Evolutionary conservation across 2,888 invertebrate genomes (phyloP), one percentile per base, ranked within the genome.

Genomic region (Lithophane leautieri): DNA sequence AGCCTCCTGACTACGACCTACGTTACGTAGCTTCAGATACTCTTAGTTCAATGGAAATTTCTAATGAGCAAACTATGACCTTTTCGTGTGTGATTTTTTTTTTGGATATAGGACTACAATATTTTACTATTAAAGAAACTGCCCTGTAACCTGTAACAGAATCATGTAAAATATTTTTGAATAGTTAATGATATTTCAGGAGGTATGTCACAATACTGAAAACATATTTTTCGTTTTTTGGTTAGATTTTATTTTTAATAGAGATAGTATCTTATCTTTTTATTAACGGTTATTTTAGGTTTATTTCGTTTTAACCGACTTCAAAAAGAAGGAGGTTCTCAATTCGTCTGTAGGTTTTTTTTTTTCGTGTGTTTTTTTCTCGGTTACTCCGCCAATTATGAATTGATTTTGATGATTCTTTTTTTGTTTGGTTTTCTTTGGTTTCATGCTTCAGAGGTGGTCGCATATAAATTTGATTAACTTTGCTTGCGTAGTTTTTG

Each of bases 1-100:
- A 73, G 71, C 82, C 79, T 79, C 79, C 78, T 84, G 81, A 79
- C 70, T 78, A 83, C 78, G 76, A 69, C 69, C 73, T 73, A 73
- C 76, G 52, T 73, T 73, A 61, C 67, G 52, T 78, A 78, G 65
- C 25, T 60, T 63, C n/a, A 70, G 47, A 50, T 70, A 66, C 60
- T 78, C 25, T 58, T 65, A 65, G 56, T 70, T 60, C n/a, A 58
- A 66, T 83, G 60, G 65, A 54, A 60, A 65, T 56, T 44, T 77
- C 4, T 50, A 56, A 77, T 62, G 67, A 78, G 40, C 44, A n/a
- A 50, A 40, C 47, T 54, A 52, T 76, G 47, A 50, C 62, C 22
- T 74, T 75, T 81, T 28, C 1, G 1, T 50, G 16, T 60, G 47
- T 44, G 19, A 16, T 44, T 56, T 14, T 73, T 73, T 47, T 50